Percentiles rank a stretch among this genome's conserved stretches.
Conservation (phyloP, 2,888 invertebrate species). For the Limnephilus marmoratus region DNA sequence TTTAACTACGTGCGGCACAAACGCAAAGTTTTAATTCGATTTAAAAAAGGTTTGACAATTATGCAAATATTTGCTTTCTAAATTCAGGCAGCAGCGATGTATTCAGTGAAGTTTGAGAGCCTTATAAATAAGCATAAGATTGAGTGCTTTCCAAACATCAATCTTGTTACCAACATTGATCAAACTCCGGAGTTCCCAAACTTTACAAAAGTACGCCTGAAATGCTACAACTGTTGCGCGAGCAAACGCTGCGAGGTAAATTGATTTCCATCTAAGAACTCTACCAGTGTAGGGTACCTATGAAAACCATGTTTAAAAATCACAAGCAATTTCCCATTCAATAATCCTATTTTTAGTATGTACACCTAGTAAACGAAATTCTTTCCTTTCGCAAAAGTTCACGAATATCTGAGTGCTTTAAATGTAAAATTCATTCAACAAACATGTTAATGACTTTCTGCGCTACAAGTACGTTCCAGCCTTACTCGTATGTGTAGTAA, state of each 20-base stretch:
- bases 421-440: background rate
- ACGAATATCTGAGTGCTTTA: background rate
- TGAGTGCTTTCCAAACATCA: constrained; percentile 45
- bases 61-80: constrained; percentile 37
- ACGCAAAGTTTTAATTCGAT: constrained; percentile 43
- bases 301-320: background rate
- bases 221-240: constrained; percentile 17
- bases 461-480: background rate
- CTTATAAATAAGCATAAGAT: constrained; percentile 51
- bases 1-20: constrained; percentile 1
- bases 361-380: background rate
- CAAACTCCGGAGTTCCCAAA: constrained; percentile 35
- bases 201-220: constrained; percentile 10
- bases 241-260: background rate
- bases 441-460: background rate
- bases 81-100: constrained; percentile 46
- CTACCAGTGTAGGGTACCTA: background rate
- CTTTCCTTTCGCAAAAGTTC: background rate
- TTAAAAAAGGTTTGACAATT: constrained; percentile 48
- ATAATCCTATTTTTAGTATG: background rate
- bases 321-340: background rate
- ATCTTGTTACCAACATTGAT: constrained; percentile 41
- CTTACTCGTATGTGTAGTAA: background rate
- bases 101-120: constrained; percentile 36
- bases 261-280: background rate